These are phyloP conservation scores for Pteronotus mesoamericanus DNA, from an alignment of 2,797 vertebrate species.

Conservation along the genomic window DNA sequence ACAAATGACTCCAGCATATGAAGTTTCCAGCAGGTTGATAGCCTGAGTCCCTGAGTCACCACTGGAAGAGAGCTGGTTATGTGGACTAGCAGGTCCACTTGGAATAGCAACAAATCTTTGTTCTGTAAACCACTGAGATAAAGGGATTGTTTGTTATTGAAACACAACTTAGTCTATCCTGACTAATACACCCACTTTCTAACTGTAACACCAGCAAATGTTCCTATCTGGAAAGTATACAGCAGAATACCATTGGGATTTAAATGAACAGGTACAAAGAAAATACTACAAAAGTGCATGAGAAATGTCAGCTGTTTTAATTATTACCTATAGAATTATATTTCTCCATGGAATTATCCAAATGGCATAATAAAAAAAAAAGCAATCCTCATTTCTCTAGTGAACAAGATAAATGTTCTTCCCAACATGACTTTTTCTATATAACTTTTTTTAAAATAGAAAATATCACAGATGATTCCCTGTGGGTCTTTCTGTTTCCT, in stretches of 20 bases:
- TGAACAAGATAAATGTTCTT: background rate
- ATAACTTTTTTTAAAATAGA: background rate
- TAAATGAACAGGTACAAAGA: background rate
- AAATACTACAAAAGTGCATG: background rate
- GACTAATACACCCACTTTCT: background rate
- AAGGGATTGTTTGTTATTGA: background rate
- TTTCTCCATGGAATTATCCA: background rate
- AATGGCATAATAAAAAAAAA: background rate
- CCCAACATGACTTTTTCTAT: background rate
- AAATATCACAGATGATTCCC: background rate
- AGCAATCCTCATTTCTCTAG: background rate
- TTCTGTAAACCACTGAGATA: background rate
- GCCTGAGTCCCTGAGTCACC: background rate
- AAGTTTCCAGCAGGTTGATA: fast-evolving
- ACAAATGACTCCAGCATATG: background rate
- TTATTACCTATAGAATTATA: background rate
- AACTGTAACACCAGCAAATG: fast-evolving
- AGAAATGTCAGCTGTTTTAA: background rate
- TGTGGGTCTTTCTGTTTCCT: background rate
- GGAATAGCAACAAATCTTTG: fast-evolving
- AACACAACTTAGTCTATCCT: background rate
- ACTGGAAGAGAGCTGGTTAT: background rate
- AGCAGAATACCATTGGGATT: fast-evolving
- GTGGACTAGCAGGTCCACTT: background rate
- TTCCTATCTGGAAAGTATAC: fast-evolving